A percentile compares a stretch with the other conserved stretches of the same genome.
phyloP scores from a whole-genome alignment of 2,888 invertebrate genomes.

The Trisateles emortualis region DNA sequence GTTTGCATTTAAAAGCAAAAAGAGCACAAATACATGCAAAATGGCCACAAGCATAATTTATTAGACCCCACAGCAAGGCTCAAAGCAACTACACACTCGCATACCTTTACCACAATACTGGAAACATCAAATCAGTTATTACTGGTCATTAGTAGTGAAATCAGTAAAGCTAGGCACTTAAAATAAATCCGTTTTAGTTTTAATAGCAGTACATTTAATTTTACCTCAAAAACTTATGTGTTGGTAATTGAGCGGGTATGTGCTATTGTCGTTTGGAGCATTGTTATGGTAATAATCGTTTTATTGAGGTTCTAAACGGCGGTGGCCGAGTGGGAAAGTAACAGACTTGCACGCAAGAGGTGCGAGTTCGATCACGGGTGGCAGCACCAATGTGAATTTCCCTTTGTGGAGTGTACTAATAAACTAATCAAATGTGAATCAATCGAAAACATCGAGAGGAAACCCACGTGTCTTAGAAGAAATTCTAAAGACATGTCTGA shows the following conservation, averaged over 20 bases:
- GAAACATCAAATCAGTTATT: conserved; percentile 22
- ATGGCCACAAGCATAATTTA: conserved; percentile 16
- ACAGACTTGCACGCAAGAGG: too few species aligned
- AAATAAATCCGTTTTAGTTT: conserved; percentile 8
- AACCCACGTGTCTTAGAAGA: too few species aligned
- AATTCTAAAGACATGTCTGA: too few species aligned
- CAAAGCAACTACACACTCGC: conserved; percentile 9
- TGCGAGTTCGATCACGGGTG: too few species aligned
- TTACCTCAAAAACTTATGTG: not conserved
- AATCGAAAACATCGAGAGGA: too few species aligned
- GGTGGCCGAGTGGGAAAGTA: too few species aligned
- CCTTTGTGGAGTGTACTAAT: too few species aligned
- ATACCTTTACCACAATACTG: conserved; percentile 16
- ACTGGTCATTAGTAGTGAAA: conserved; percentile 13
- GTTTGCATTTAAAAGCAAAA: not conserved
- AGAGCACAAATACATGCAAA: not conserved
- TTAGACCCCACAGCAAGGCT: conserved; percentile 11
- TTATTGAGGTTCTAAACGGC: not conserved
- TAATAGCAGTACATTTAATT: conserved; percentile 6
- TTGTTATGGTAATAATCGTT: not conserved
- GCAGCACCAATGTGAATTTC: too few species aligned
- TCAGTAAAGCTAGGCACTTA: conserved; percentile 11
- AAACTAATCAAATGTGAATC: too few species aligned
- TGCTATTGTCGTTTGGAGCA: not conserved
- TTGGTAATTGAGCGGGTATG: not conserved